A percentile compares a stretch with the other conserved stretches of the same genome.
Evolutionary conservation across 2,888 invertebrate species (phyloP).

Genomic region (Athripsodes cinereus): DNA sequence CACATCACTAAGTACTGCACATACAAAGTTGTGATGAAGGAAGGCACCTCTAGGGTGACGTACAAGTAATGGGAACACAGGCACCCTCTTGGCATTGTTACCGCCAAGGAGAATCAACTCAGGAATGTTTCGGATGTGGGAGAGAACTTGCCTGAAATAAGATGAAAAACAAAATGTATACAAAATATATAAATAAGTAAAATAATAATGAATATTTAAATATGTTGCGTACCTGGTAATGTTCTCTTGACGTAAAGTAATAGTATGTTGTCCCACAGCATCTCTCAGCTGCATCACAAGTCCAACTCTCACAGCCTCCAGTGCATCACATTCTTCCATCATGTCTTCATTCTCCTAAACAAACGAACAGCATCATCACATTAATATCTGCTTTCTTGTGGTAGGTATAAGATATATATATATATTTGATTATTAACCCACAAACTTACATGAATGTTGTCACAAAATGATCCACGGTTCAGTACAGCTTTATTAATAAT

Average conservation of each 20-base stretch:
- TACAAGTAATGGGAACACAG: conserved; percentile 82
- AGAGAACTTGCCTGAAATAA: conserved; percentile 64
- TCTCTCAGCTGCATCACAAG: conserved; percentile 82
- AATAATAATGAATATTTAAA: too few species aligned
- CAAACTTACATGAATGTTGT: conserved; percentile 43
- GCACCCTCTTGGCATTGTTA: conserved; percentile 61
- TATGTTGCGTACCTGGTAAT: conserved; percentile 73
- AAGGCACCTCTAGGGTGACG: conserved; percentile 75
- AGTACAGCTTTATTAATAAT: conserved; percentile 47
- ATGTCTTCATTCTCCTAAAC: conserved; percentile 49
- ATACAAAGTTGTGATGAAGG: conserved; percentile 83
- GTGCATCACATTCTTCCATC: conserved; percentile 70
- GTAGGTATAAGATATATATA: too few species aligned
- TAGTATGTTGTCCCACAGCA: conserved; percentile 66
- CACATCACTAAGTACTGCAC: conserved; percentile 81
- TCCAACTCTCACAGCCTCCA: conserved; percentile 78
- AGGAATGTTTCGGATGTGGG: conserved; percentile 72
- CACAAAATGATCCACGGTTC: conserved; percentile 24
- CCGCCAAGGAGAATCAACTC: conserved; percentile 74
- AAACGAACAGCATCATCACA: background rate
- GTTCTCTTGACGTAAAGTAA: conserved; percentile 64
- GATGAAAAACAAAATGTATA: too few species aligned
- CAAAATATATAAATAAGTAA: too few species aligned
- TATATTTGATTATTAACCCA: too few species aligned
- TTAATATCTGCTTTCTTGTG: background rate